Percentiles rank a stretch among this genome's conserved stretches.
Conservation (phyloP, 2,113 vertebrate genomes). For the Psettodes erumei region DNA sequence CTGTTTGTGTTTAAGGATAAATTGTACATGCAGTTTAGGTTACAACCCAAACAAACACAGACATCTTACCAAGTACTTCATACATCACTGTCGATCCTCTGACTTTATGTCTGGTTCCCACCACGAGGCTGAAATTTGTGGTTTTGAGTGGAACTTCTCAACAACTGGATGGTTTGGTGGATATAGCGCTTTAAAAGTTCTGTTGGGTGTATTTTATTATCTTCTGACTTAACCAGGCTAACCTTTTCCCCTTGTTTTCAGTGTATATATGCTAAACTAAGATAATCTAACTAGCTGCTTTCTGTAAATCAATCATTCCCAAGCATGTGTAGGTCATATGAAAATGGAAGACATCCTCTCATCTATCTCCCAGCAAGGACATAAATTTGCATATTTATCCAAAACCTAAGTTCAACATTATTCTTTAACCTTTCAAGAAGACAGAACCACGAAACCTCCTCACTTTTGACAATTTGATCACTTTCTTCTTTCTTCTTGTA, state of each 20-base stretch:
- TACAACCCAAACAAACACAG: conserved; percentile 12
- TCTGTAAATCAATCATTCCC: no score
- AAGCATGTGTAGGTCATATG: neutral
- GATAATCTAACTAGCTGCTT: neutral
- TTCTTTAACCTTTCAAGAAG: neutral
- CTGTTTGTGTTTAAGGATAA: neutral
- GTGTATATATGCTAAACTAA: neutral
- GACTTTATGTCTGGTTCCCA: no score
- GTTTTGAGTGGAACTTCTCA: no score
- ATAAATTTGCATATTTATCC: neutral
- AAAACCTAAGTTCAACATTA: neutral
- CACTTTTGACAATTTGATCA: neutral
- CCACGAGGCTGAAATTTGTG: no score
- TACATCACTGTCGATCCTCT: no score
- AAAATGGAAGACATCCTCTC: neutral
- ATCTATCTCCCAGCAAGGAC: neutral
- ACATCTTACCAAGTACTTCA: neutral
- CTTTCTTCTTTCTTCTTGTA: neutral
- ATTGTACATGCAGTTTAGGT: conserved; percentile 18
- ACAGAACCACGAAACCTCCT: neutral
- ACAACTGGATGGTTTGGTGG: no score
- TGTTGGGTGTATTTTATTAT: neutral
- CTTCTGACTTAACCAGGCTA: neutral
- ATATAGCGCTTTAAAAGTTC: no score
- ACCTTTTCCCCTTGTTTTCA: neutral